Base-by-base conservation (phyloP, 37 sponge, comb jelly and placozoan genomes). In the Spongia lamella region DNA sequence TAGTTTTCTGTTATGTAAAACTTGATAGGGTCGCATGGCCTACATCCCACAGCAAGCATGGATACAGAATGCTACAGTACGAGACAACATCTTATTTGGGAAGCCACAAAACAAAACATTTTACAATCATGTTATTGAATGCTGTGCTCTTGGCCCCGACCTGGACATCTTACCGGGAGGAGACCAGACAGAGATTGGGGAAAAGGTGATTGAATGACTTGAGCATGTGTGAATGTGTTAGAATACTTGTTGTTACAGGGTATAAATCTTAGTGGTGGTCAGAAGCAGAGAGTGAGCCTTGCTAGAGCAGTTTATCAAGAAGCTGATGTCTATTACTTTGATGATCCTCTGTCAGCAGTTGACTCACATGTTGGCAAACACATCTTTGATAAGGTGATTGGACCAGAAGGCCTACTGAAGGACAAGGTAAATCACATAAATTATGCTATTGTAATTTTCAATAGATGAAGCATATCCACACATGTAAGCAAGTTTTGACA, bases 281-380 rank as follows among this genome's bases (percentile, higher is more conserved):
- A 97, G 88, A 97, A 97, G 78, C 98, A 97, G 87, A 59, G 98
- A 14, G 98, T 97, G 66, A 92, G 93, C 70, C 71, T 97, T 43
- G 98, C 98, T 14, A 81, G 98, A 62, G 98, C 98, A 47, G 86
- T 94, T 56, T 97, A 97, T 78, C 90, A 94, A 68, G 82, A 97
- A 15, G 73, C 88, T 32, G 98, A 97, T 53, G 76, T 97, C 61
- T 94, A 88, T 68, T 75, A 94, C 60, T 69, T 97, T 30, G 98
- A 97, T 68, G 95, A 97, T 84, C 95, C 98, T 0, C 79, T 97
- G 37, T 85, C 87, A 76, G 98, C 98, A 22, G 98, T 98, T 31
- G 99, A 98, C 79, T 77, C 99, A 2, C 99, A 98, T 60, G 99
- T 98, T 1, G 99, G 99, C 25, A 92, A 98, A 65, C 99, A 98